Evolutionary conservation across 92 coral and sea anemone species (phyloP).

Genomic region (Bergia puertoricense): DNA sequence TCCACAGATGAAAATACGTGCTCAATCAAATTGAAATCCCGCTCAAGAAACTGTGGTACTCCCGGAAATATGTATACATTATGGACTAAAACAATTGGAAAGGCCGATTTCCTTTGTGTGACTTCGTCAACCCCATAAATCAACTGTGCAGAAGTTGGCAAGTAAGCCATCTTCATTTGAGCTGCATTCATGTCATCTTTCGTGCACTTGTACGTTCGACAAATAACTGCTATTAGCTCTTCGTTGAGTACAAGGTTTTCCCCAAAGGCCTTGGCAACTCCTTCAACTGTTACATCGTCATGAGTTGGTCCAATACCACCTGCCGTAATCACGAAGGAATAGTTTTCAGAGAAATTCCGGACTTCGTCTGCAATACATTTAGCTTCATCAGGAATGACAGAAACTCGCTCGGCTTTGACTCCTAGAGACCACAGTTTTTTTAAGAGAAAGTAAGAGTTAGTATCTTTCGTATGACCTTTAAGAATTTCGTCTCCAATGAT

Average conservation of each 20-base stretch:
- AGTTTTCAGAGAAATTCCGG: constrained; percentile 69
- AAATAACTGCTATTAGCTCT: constrained; percentile 59
- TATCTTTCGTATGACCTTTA: constrained; percentile 95
- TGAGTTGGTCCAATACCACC: constrained; percentile 99
- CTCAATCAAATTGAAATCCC: constrained; percentile 64
- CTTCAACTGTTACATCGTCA: constrained; percentile 90
- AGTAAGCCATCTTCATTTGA: constrained; percentile 81
- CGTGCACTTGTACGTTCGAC: constrained; percentile 51
- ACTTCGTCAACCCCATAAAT: constrained; percentile 49
- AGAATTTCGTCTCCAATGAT: constrained; percentile 96
- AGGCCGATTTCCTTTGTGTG: constrained; percentile 51
- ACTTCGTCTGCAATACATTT: constrained; percentile 79
- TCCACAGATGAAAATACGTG: constrained; percentile 48
- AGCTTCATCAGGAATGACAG: constrained; percentile 85
- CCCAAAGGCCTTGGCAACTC: constrained; percentile 86
- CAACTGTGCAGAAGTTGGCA: constrained; percentile 80
- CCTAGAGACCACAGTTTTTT: constrained; percentile 92
- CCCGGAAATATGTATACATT: constrained; percentile 94
- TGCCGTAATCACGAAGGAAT: constrained; percentile 84
- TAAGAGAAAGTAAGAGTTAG: constrained; percentile 81
- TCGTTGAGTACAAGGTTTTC: constrained; percentile 79
- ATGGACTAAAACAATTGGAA: constrained; percentile 80
- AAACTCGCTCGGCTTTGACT: constrained; percentile 85
- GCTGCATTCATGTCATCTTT: constrained; percentile 64
- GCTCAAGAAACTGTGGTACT: constrained; percentile 73